phyloP scores from a whole-genome alignment of 2,888 invertebrate genomes.

The Tachina fera region DNA sequence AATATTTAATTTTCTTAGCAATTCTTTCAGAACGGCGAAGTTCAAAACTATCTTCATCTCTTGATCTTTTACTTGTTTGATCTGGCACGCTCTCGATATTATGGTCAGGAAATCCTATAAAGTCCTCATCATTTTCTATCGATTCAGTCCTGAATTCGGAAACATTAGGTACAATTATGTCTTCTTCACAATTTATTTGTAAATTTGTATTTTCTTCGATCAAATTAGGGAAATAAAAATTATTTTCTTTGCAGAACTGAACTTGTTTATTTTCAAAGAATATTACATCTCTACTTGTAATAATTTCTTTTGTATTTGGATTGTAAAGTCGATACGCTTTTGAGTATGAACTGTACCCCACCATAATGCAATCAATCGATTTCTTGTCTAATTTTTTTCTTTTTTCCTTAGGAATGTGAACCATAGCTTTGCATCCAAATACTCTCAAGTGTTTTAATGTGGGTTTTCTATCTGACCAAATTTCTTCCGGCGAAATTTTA shows the following conservation, averaged over 20 bases:
- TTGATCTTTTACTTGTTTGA: not conserved
- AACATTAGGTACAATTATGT: not conserved
- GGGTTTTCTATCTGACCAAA: too few relatives aligned
- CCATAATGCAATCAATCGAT: constrained; percentile 3
- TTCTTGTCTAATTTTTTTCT: not conserved
- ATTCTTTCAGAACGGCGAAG: not conserved
- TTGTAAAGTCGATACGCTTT: not conserved
- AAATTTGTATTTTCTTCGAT: not conserved
- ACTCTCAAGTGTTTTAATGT: not conserved
- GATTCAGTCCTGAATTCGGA: not conserved
- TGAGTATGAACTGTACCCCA: not conserved
- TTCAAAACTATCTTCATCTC: not conserved
- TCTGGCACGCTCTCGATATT: not conserved
- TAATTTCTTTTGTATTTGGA: not conserved
- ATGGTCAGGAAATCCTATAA: not conserved
- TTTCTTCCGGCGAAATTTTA: too few relatives aligned
- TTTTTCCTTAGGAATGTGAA: not conserved
- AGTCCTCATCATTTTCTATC: not conserved
- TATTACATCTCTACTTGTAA: not conserved
- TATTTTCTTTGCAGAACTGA: not conserved
- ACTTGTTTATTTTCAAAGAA: not conserved
- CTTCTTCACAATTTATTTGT: not conserved
- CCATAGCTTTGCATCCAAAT: not conserved
- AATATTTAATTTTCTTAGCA: not conserved
- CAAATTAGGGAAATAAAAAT: not conserved